A percentile compares a stretch with the other conserved stretches of the same genome.
Evolutionary conservation across 2,888 invertebrate genomes (phyloP).

Genomic region (Agriopis aurantiaria): DNA sequence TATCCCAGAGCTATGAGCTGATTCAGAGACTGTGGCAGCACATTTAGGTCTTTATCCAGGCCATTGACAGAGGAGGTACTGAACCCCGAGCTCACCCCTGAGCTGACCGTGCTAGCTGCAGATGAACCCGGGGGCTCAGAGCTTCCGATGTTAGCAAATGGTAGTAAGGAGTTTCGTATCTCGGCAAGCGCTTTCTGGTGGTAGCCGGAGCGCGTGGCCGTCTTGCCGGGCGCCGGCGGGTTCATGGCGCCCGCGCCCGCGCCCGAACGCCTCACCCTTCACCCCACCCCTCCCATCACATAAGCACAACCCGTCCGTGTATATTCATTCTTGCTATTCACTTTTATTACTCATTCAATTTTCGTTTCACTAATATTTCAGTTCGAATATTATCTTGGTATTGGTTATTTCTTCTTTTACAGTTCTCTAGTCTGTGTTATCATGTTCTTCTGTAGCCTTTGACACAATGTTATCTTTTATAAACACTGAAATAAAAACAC

Average conservation of each 20-base stretch:
- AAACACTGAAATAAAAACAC: slow-evolving; percentile 29
- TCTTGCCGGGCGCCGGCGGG: slow-evolving; percentile 87
- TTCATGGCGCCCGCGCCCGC: slow-evolving; percentile 88
- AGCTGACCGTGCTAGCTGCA: slow-evolving; percentile 91
- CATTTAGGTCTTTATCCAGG: slow-evolving; percentile 88
- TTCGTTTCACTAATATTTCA: slow-evolving; percentile 42
- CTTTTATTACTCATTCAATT: slow-evolving; percentile 58
- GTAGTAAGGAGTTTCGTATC: slow-evolving; percentile 93
- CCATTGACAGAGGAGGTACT: slow-evolving; percentile 87
- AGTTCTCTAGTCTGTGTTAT: slow-evolving; percentile 43
- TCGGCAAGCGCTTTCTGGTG: slow-evolving; percentile 95
- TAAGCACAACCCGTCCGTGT: slow-evolving; percentile 66
- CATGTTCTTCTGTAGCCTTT: slow-evolving; percentile 27
- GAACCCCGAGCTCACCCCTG: slow-evolving; percentile 86
- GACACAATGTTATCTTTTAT: slow-evolving; percentile 9
- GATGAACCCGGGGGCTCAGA: slow-evolving; percentile 90
- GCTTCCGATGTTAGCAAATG: slow-evolving; percentile 90
- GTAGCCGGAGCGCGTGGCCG: slow-evolving; percentile 92
- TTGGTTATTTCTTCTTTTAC: slow-evolving; percentile 40
- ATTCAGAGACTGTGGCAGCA: slow-evolving; percentile 88
- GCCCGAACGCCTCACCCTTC: slow-evolving; percentile 84
- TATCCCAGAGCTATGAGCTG: slow-evolving; percentile 91
- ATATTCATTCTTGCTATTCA: slow-evolving; percentile 64
- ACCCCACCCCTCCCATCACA: slow-evolving; percentile 85
- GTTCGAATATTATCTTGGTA: slow-evolving; percentile 17